These are phyloP conservation scores for Gallinago media DNA, from an alignment of 2,113 vertebrate species.

Conservation along the genomic window DNA sequence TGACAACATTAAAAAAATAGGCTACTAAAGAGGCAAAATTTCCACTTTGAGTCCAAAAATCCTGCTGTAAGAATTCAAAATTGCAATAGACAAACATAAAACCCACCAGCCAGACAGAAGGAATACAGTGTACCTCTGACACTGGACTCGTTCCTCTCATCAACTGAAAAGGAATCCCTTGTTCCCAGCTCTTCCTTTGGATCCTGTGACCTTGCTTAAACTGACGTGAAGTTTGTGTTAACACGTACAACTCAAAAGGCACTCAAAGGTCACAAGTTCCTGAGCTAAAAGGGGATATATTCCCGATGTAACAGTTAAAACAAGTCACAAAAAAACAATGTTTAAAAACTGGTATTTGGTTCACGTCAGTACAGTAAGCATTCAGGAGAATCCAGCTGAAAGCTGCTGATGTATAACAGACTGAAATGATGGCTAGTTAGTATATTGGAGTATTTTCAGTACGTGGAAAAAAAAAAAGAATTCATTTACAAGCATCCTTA, in stretches of 20 bases:
- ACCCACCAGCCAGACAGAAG: background rate
- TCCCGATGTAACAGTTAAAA: constrained; percentile 45
- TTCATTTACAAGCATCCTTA: background rate
- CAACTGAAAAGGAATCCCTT: constrained; percentile 42
- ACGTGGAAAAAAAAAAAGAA: background rate
- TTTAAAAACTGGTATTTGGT: constrained; percentile 44
- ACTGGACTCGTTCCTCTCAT: background rate
- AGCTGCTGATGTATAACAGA: background rate
- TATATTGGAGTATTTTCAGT: background rate
- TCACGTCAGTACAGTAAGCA: constrained; percentile 19
- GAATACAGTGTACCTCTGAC: background rate
- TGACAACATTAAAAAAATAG: constrained; percentile 55
- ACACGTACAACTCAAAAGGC: constrained; percentile 70
- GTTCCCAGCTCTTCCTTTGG: constrained; percentile 44
- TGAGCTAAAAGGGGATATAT: constrained; percentile 69
- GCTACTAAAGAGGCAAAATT: constrained; percentile 22
- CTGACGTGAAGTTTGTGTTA: constrained; percentile 32
- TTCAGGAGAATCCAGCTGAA: background rate
- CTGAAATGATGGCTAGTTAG: background rate
- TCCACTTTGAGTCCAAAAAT: background rate
- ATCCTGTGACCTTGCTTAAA: constrained; percentile 52
- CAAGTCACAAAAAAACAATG: background rate
- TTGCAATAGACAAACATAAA: background rate
- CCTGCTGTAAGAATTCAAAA: background rate
- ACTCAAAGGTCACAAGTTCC: constrained; percentile 76